Base-by-base conservation (phyloP, 1,140 invertebrate genomes). In the Nasonia longicornis region DNA sequence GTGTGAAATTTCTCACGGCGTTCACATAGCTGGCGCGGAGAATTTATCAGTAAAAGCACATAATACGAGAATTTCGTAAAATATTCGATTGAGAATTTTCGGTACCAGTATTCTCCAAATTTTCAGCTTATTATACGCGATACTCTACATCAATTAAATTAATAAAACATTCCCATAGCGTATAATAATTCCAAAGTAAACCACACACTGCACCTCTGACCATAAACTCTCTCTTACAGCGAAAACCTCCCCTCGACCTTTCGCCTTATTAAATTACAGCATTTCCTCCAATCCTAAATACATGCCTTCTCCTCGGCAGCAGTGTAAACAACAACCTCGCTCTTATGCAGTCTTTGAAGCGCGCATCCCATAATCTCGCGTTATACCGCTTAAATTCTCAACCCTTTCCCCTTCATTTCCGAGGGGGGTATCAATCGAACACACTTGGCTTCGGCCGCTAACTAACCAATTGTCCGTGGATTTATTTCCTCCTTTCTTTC, bases 391-490 rank as follows among this genome's bases (percentile, higher is more conserved):
- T 26, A 70, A 67, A 67, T 45, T 66, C 38, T 42, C 20, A 31
- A 11, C 22, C 66, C 14, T 67, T 58, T 20, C 52, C 52, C 20
- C 20, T 42, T 58, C 52, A 58, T 20, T 31, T 14, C 63, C 31
- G 31, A 38, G 7, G 16, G 16, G 29, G n/a, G 45, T 29, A 73
- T 73, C 22, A 73, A 73, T 73, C 31, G 14, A 10, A 12, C 3
- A 26, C 71, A 38, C 42, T 31, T 22, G n/a, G 67, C 77, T 69
- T 78, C 77, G 38, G 42, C 38, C 74, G 45, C 80, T 87, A 87
- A 87, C 85, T 86, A 86, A 86, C 85, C 85, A 83, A 86, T 85
- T 81, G 70, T 82, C 35, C 70, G 84, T 82, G 69, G 83, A 87
- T 87, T 85, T 87, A 87, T 87, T 84, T 80, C 79, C 79, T 48